phyloP scores from a whole-genome alignment of 37 sponge, comb jelly and placozoan species.

The Bolinopsis microptera region DNA sequence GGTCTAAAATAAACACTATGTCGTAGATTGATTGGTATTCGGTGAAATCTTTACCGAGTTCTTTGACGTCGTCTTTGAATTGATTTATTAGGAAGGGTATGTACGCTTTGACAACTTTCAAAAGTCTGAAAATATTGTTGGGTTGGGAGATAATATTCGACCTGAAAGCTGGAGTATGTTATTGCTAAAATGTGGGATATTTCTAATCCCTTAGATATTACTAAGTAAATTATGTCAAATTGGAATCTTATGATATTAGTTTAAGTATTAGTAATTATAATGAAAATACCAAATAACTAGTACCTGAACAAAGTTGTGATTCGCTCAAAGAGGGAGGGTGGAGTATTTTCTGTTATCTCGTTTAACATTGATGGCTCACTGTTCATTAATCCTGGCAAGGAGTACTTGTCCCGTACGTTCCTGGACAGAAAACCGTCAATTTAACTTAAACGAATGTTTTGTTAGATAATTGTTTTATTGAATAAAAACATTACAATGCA shows the following conservation, averaged over 20 bases:
- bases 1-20: neutral
- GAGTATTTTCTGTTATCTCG: neutral
- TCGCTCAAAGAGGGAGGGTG: neutral
- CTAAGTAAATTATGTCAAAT: too few relatives aligned
- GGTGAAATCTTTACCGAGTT: neutral
- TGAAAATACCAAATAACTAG: too few relatives aligned
- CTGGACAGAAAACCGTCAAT: neutral
- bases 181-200: too few relatives aligned
- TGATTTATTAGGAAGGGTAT: neutral
- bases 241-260: too few relatives aligned
- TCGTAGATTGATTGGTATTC: neutral
- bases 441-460: too few relatives aligned
- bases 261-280: too few relatives aligned
- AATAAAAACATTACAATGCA: too few relatives aligned
- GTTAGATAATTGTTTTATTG: too few relatives aligned
- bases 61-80: neutral
- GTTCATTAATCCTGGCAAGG: neutral
- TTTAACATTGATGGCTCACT: neutral
- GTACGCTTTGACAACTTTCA: neutral
- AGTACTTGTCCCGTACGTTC: neutral
- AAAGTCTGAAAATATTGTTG: neutral
- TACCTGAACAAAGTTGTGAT: neutral
- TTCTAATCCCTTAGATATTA: too few relatives aligned
- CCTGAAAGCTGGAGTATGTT: too few relatives aligned
- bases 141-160: too few relatives aligned